phyloP scores from a whole-genome alignment of 2,888 invertebrate genomes.

The Aphodius granarius region DNA sequence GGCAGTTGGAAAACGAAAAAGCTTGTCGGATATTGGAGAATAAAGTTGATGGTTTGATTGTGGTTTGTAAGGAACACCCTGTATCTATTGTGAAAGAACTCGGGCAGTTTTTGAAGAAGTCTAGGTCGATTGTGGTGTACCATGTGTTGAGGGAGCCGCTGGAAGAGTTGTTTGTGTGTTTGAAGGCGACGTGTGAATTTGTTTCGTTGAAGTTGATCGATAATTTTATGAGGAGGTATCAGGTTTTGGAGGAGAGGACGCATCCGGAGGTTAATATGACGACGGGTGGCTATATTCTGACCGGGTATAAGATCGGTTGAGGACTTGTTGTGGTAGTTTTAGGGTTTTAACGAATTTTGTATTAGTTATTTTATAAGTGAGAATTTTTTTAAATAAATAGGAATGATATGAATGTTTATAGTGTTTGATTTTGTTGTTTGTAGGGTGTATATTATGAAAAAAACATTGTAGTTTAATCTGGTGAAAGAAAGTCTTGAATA shows the following conservation, averaged over 20 bases:
- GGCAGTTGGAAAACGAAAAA: constrained; percentile 70
- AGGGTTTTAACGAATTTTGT: neutral
- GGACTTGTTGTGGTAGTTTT: constrained; percentile 7
- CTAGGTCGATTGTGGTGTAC: constrained; percentile 85
- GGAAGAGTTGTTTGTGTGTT: constrained; percentile 76
- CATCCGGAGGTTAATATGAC: constrained; percentile 94
- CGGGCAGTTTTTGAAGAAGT: constrained; percentile 74
- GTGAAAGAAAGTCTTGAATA: too few species aligned
- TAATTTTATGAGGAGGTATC: constrained; percentile 88
- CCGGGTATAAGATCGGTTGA: constrained; percentile 57
- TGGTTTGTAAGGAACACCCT: constrained; percentile 87
- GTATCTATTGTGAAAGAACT: constrained; percentile 74
- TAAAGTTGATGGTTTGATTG: constrained; percentile 74
- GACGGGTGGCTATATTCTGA: constrained; percentile 86
- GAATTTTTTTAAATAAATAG: constrained; percentile 1
- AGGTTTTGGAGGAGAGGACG: constrained; percentile 86
- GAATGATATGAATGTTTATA: too few species aligned
- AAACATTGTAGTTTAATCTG: too few species aligned
- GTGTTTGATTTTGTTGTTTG: too few species aligned
- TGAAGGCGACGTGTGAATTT: constrained; percentile 73
- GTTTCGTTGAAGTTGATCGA: constrained; percentile 78
- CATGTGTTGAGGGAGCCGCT: constrained; percentile 80
- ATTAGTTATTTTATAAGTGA: neutral
- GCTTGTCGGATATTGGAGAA: constrained; percentile 64
- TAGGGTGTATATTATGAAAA: too few species aligned